Evolutionary conservation across 1,140 invertebrate species (phyloP).

Genomic region (Pissodes strobi): DNA sequence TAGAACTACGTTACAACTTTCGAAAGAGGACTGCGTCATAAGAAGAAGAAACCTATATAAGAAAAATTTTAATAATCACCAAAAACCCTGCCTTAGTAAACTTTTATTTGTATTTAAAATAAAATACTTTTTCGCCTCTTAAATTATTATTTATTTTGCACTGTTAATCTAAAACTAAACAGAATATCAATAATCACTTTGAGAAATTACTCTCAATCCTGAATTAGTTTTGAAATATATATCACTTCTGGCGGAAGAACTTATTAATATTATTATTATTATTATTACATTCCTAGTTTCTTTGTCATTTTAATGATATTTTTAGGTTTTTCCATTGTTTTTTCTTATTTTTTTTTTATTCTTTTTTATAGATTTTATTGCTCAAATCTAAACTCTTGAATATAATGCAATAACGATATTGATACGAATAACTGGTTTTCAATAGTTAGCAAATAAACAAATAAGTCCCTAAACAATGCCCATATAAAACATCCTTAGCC

Average conservation of each 20-base stretch:
- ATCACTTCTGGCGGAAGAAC: constrained; percentile 20
- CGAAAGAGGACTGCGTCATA: too few relatives aligned
- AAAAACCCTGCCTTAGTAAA: too few relatives aligned
- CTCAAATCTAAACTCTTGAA: not conserved
- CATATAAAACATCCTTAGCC: not conserved
- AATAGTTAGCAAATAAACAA: not conserved
- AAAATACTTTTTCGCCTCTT: too few relatives aligned
- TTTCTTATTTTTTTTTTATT: not conserved
- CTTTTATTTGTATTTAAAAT: too few relatives aligned
- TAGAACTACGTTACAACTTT: too few relatives aligned
- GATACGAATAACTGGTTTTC: not conserved
- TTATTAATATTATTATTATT: not conserved
- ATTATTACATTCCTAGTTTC: not conserved
- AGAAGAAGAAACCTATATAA: too few relatives aligned
- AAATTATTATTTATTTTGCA: too few relatives aligned
- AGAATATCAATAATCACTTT: too few relatives aligned
- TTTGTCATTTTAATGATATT: not conserved
- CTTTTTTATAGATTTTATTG: not conserved
- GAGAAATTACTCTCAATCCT: too few relatives aligned
- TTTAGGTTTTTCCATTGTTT: not conserved
- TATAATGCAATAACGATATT: not conserved
- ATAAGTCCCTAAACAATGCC: not conserved
- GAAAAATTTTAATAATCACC: too few relatives aligned
- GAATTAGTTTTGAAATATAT: too few relatives aligned
- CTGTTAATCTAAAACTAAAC: too few relatives aligned